Conservation (phyloP, 2,888 invertebrate species). For the Dryomyza anilis region DNA sequence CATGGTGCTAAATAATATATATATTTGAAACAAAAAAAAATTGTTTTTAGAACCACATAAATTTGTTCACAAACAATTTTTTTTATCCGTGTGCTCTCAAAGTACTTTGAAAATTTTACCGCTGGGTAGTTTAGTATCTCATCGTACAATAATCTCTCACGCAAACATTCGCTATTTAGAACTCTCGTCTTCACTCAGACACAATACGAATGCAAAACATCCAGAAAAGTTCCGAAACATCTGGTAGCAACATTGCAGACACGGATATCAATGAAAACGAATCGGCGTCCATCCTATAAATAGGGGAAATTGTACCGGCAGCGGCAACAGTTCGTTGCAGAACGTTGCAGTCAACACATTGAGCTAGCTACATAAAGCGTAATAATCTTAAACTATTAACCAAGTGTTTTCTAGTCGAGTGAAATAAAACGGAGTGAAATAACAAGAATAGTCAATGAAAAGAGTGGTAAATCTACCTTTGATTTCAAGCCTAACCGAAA, state of each 20-base stretch:
- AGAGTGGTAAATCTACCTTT: conserved; percentile 54
- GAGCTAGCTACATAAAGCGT: not conserved
- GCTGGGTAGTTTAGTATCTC: not conserved
- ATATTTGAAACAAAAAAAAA: too few species aligned
- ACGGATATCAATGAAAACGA: not conserved
- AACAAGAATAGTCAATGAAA: too few species aligned
- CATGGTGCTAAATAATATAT: too few species aligned
- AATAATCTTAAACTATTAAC: not conserved
- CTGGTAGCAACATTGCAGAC: too few species aligned
- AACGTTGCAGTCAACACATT: not conserved
- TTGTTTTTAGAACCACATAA: too few species aligned
- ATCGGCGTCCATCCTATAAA: conserved; percentile 30
- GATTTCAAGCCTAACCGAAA: conserved; percentile 50
- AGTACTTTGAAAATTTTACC: too few species aligned
- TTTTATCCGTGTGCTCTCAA: too few species aligned
- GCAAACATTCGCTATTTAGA: not conserved
- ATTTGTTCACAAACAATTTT: too few species aligned
- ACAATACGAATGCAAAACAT: not conserved
- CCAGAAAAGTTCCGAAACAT: conserved; percentile 4
- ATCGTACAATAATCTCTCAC: not conserved
- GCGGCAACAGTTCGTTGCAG: conserved; percentile 30
- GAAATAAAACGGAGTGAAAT: not conserved
- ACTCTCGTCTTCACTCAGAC: not conserved
- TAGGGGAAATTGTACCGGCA: not conserved
- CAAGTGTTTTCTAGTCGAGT: not conserved